These are phyloP conservation scores for Corbicula japonica DNA, from an alignment of 2,888 invertebrate genomes.

Conservation along the genomic window DNA sequence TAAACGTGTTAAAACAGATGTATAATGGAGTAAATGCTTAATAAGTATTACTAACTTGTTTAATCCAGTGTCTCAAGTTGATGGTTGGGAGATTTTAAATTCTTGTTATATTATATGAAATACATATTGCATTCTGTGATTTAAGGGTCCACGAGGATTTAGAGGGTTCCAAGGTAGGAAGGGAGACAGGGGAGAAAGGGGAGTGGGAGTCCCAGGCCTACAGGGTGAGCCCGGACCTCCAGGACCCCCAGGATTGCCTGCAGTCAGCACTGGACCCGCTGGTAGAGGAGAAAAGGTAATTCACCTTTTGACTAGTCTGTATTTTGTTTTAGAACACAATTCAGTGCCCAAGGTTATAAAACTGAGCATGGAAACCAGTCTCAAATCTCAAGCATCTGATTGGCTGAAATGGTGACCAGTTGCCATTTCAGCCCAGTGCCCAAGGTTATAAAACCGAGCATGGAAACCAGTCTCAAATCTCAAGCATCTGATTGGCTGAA, in stretches of 20 bases:
- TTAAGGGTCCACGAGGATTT: conserved; percentile 68
- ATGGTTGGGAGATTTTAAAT: neutral
- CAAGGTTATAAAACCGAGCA: no score
- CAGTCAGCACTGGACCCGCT: conserved; percentile 4
- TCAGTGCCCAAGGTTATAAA: no score
- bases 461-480: no score
- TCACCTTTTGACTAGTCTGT: no score
- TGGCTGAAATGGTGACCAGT: no score
- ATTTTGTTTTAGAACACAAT: no score
- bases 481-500: no score
- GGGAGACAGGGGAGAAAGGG: conserved; percentile 61
- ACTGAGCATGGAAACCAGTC: no score
- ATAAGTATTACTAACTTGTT: neutral
- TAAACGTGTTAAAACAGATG: no score
- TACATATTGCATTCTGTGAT: conserved; percentile 15
- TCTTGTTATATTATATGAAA: neutral
- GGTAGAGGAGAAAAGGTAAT: conserved; percentile 59
- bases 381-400: no score
- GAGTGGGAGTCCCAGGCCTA: conserved; percentile 47
- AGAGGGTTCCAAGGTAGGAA: conserved; percentile 63
- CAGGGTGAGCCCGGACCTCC: conserved; percentile 61
- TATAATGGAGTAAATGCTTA: no score
- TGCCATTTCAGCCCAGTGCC: no score
- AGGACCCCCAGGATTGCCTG: conserved; percentile 58
- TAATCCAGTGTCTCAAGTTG: neutral